These are phyloP conservation scores for Onychomys arenicola DNA, from an alignment of 2,797 vertebrate species.

Conservation along the genomic window DNA sequence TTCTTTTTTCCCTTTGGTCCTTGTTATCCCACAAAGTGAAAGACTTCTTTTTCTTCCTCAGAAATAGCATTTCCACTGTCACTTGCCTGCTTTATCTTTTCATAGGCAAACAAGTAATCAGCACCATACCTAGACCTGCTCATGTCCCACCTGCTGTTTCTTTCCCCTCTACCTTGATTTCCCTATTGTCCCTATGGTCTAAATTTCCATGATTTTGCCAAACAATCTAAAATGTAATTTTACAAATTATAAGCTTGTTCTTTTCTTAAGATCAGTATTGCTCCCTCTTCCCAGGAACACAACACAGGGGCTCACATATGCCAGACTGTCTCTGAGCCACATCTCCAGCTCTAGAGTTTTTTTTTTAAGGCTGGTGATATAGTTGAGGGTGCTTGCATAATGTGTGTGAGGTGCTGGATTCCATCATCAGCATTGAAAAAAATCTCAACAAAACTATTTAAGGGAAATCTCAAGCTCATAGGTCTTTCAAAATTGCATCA, in stretches of 20 bases:
- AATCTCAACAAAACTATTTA: too few species aligned
- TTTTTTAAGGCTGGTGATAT: neutral
- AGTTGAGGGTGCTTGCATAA: neutral
- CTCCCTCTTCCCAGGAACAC: neutral
- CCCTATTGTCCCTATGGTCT: too few species aligned
- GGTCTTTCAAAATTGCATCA: neutral
- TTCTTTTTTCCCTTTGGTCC: neutral
- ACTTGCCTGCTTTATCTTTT: neutral
- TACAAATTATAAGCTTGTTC: neutral
- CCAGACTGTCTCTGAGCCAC: neutral
- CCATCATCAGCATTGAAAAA: neutral
- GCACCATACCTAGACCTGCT: neutral
- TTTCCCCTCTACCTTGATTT: neutral
- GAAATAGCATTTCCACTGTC: neutral
- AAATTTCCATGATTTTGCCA: neutral
- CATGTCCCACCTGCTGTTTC: accelerated
- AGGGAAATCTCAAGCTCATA: neutral
- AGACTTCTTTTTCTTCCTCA: neutral
- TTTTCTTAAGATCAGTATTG: neutral
- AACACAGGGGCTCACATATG: neutral
- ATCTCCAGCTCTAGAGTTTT: neutral
- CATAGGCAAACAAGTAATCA: neutral
- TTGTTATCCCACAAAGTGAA: neutral
- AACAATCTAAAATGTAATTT: neutral
- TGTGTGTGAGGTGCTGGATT: neutral